Base-by-base conservation (phyloP, 2,113 vertebrate genomes). In the Pristiophorus japonicus region DNA sequence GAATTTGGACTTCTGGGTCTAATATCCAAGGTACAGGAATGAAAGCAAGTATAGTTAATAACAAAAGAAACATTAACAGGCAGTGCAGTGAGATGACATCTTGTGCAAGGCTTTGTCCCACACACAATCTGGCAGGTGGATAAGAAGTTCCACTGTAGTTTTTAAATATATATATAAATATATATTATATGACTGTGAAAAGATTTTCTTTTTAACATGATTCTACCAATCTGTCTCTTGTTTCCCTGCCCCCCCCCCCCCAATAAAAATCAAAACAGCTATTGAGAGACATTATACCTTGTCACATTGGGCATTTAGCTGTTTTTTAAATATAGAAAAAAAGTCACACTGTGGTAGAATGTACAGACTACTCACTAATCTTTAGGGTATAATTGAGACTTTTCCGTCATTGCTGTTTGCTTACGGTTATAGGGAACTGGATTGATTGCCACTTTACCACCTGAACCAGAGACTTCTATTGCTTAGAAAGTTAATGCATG, bases 371-470 rank as follows among this genome's bases (percentile, higher is more conserved):
- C 6, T 45, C 45, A 30, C 34, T 73, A 11, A 66, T 67, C n/a
- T 38, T 38, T 94, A 3, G 62, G 38, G n/a, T 66, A 94, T 66
- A 24, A 66, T 67, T 65, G n/a, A 94, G 27, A 94, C 24, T 70
- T 34, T 66, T 73, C 7, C 27, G 4, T 94, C 65, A 70, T 73
- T 94, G 93, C 65, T 70, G 24, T 73, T 94, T 90, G 38, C 45
- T 94, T 70, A 34, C 51, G 42, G 24, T 70, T 94, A 47, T 70
- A 94, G 66, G 66, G 5, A 85, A 45, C 42, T 45, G 81, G 45
- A 85, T 45, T 85, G 81, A 93, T 22, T 66, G 91, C 62, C n/a
- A 66, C n/a, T 93, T 93, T 93, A 93, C 3, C 34, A 73, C 66
- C 27, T 18, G 66, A 73, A 62, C 59, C 11, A 45, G 59, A 93